These are phyloP conservation scores for Gnatocerus cornutus DNA, from an alignment of 2,888 invertebrate genomes.

Conservation along the genomic window DNA sequence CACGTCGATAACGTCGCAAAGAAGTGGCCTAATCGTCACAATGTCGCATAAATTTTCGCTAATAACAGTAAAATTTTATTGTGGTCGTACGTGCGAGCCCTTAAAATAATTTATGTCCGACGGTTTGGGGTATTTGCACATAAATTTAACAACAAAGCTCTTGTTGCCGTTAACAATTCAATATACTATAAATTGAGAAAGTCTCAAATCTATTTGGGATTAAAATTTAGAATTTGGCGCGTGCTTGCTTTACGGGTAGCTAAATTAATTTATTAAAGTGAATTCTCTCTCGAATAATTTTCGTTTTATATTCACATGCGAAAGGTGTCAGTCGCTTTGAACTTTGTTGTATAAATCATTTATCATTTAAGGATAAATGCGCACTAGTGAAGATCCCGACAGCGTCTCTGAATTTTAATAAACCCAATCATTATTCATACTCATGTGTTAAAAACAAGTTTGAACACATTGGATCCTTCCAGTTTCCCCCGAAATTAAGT, in stretches of 20 bases:
- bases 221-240: constrained; percentile 26
- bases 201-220: constrained; percentile 34
- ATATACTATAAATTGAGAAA: constrained; percentile 6
- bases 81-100: constrained; percentile 25
- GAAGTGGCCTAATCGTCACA: constrained; percentile 23
- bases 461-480: neutral
- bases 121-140: constrained; percentile 28
- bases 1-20: constrained; percentile 25
- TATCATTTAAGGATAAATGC: constrained; percentile 20
- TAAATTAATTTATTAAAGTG: constrained; percentile 41
- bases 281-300: constrained; percentile 33
- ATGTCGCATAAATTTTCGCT: constrained; percentile 40
- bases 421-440: constrained; percentile 30
- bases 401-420: constrained; percentile 28
- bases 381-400: constrained; percentile 22
- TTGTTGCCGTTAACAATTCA: constrained; percentile 22
- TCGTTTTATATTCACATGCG: constrained; percentile 41
- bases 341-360: constrained; percentile 35
- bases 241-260: constrained; percentile 22
- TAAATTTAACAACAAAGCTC: constrained; percentile 36
- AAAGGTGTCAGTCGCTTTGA: constrained; percentile 36
- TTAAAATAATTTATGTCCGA: constrained; percentile 47
- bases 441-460: constrained; percentile 1
- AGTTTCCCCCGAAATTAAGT: neutral
- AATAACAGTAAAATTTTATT: constrained; percentile 49